Percentiles rank a stretch among this genome's conserved stretches.
Evolutionary conservation across 2,888 invertebrate genomes (phyloP).

Genomic region (Neoitamus cyanurus): DNA sequence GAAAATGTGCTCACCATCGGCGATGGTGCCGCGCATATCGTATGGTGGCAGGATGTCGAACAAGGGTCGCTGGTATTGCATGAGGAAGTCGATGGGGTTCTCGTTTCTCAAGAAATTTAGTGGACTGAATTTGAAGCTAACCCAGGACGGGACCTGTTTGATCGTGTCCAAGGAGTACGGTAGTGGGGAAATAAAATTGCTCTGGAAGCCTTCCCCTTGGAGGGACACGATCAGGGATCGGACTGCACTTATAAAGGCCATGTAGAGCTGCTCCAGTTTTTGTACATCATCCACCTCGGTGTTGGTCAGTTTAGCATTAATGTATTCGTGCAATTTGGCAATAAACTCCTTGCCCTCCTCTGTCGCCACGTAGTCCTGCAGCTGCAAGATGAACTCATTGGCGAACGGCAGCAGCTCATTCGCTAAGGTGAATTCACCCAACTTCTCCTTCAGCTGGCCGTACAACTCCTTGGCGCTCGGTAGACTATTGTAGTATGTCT

Average conservation of each 20-base stretch:
- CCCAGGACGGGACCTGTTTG: slow-evolving; percentile 69
- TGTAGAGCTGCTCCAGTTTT: slow-evolving; percentile 73
- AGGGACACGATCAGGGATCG: slow-evolving; percentile 64
- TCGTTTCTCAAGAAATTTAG: slow-evolving; percentile 72
- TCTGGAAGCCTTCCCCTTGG: slow-evolving; percentile 50
- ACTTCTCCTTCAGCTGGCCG: slow-evolving; percentile 54
- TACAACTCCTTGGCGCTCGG: slow-evolving; percentile 63
- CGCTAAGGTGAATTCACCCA: slow-evolving; percentile 1
- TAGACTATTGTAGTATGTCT: slow-evolving; percentile 69
- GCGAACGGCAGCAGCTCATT: neutral
- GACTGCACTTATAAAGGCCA: slow-evolving; percentile 70
- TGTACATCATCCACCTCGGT: slow-evolving; percentile 71
- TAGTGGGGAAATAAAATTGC: slow-evolving; percentile 55
- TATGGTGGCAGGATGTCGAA: slow-evolving; percentile 74
- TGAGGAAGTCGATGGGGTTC: slow-evolving; percentile 66
- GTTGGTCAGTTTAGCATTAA: slow-evolving; percentile 73
- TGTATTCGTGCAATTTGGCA: slow-evolving; percentile 71
- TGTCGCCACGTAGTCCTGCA: slow-evolving; percentile 73
- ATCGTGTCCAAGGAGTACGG: slow-evolving; percentile 65
- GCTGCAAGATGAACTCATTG: slow-evolving; percentile 68
- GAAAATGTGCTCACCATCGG: slow-evolving; percentile 86
- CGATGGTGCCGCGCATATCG: slow-evolving; percentile 76
- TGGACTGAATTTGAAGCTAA: slow-evolving; percentile 71
- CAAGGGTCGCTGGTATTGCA: slow-evolving; percentile 69
- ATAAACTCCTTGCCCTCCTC: slow-evolving; percentile 74